Base-by-base conservation (phyloP, 2,797 vertebrate species). In the Poecile montanus region DNA sequence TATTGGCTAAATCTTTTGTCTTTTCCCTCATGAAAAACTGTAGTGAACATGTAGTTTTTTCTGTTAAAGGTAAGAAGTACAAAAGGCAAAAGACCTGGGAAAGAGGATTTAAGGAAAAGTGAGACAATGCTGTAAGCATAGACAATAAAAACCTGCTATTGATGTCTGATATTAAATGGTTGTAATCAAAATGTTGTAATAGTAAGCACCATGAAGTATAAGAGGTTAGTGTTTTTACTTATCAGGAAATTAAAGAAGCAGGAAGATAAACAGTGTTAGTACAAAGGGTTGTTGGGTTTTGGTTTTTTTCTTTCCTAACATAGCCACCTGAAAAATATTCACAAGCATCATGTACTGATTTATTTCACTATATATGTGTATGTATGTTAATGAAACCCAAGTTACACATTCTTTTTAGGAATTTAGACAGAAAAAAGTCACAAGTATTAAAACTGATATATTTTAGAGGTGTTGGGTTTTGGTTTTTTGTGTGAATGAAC, bases 241-340 rank as follows among this genome's bases (percentile, higher is more conserved):
- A 94, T 96, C 96, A 85, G 80, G 90, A 95, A 91, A 88, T 88
- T 96, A 96, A 96, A 96, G 77, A 50, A 91, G 96, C 72, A 50
- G 82, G 70, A 83, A 66, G 50, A 61, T 85, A 95, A 96, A 92
- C 97, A 97, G 97, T 97, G 95, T 97, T 98, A 97, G 97, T 95
- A 81, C 94, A 96, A 95, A 71, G 72, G 26, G 21, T 72, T 92
- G 63, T 85, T 91, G 82, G 80, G 7, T 78, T 72, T 70, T 68
- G 61, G 2, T 6, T 67, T 53, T 89, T 54, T 77, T 48, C 40
- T 91, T 85, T 83, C 79, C 85, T 96, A 97, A 97, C 67, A 68
- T 97, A 97, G 96, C 85, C 97, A 97, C 95, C 93, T 92, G 94
- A 94, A 88, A 91, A 93, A 80, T 88, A 91, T 92, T 94, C 86